Evolutionary conservation across 2,113 vertebrate species (phyloP).

Genomic region (Scortum barcoo): DNA sequence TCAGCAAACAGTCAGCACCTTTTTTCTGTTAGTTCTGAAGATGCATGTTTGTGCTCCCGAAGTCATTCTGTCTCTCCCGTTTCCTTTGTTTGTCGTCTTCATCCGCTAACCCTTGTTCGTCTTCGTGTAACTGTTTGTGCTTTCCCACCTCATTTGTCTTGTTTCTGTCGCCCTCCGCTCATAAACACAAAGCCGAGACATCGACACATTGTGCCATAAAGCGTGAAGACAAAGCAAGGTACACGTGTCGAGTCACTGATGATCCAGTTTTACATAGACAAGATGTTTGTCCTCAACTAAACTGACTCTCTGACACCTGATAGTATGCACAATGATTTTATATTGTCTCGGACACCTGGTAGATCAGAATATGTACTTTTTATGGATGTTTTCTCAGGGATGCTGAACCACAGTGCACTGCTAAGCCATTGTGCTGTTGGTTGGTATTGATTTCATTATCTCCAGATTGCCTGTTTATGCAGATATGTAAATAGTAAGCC

Average conservation of each 20-base stretch:
- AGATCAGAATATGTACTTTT: constrained; percentile 19
- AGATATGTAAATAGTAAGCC: constrained; percentile 39
- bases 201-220: constrained; percentile 38
- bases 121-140: neutral
- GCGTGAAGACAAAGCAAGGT: constrained; percentile 40
- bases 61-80: constrained; percentile 7
- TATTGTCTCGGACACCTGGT: constrained; percentile 9
- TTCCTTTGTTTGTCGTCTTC: constrained; percentile 15
- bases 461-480: constrained; percentile 55
- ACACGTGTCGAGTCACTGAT: constrained; percentile 39
- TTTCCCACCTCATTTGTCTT: constrained; percentile 23
- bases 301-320: neutral
- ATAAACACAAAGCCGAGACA: constrained; percentile 37
- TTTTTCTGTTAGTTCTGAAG: neutral
- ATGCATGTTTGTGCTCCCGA: neutral
- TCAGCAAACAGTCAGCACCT: neutral
- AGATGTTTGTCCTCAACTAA: constrained; percentile 30
- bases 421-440: constrained; percentile 1
- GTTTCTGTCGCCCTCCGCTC: constrained; percentile 27
- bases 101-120: neutral
- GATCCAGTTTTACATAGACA: constrained; percentile 36
- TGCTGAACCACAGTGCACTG: neutral
- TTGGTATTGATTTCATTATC: constrained; percentile 42
- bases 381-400: constrained; percentile 23
- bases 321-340: constrained; percentile 15